These are phyloP conservation scores for Ptilorrhoa leucosticta DNA, from an alignment of 2,113 vertebrate genomes.

Conservation along the genomic window DNA sequence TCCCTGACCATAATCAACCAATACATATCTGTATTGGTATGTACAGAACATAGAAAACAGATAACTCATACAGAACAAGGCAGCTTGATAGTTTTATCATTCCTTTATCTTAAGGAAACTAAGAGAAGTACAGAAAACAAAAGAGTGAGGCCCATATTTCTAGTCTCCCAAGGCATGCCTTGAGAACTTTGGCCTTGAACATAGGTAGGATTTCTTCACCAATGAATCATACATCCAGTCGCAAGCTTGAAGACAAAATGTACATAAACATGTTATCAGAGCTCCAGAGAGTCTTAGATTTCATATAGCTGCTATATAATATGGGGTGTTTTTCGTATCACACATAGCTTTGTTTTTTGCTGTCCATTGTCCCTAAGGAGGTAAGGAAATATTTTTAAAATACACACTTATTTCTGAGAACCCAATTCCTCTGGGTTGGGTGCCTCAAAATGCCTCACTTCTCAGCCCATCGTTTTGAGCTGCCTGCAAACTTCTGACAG, in stretches of 20 bases:
- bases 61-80: neutral
- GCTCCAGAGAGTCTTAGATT: neutral
- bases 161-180: neutral
- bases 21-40: neutral
- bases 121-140: neutral
- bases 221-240: neutral
- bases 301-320: neutral
- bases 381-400: neutral
- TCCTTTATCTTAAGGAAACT: neutral
- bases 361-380: neutral
- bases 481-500: fast-evolving
- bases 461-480: fast-evolving
- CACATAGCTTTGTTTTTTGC: neutral
- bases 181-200: neutral
- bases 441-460: neutral
- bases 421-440: neutral
- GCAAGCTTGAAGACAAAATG: neutral
- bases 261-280: fast-evolving
- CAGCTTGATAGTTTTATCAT: neutral
- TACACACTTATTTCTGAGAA: neutral
- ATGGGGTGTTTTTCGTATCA: fast-evolving
- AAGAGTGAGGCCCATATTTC: neutral
- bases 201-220: neutral
- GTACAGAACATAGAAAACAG: neutral
- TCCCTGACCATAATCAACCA: neutral